These are phyloP conservation scores for Mizuhopecten yessoensis DNA, from an alignment of 1,140 invertebrate species.

Conservation along the genomic window DNA sequence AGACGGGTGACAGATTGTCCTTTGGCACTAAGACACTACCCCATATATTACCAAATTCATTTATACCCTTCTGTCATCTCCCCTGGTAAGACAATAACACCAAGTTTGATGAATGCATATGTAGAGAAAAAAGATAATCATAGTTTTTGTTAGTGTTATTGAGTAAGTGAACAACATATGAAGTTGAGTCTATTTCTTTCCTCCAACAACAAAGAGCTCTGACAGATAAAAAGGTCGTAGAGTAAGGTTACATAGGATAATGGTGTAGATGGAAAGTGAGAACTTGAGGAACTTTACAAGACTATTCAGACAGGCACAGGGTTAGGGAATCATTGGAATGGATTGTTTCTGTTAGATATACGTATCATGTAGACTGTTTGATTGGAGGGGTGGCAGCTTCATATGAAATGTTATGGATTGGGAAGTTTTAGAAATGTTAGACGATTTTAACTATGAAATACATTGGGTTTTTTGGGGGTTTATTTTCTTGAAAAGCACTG, in stretches of 20 bases:
- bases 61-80: background rate
- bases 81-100: background rate
- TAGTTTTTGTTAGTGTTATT: conserved; percentile 27
- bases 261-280: too few relatives aligned
- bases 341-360: too few relatives aligned
- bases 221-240: background rate
- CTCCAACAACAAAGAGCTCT: background rate
- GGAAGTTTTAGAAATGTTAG: too few relatives aligned
- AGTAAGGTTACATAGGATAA: background rate
- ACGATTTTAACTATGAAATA: conserved; percentile 2
- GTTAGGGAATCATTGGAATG: too few relatives aligned
- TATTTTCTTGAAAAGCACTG: too few relatives aligned
- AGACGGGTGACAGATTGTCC: background rate
- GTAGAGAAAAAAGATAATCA: background rate
- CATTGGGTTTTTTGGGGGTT: background rate
- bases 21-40: background rate
- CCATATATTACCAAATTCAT: conserved; percentile 39
- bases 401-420: background rate
- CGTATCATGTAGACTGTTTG: background rate
- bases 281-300: background rate
- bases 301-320: background rate
- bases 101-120: background rate
- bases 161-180: background rate
- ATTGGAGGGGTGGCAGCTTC: background rate
- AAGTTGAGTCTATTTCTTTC: background rate